Evolutionary conservation across 2,113 vertebrate genomes (phyloP).

Genomic region (Ophiodon elongatus): DNA sequence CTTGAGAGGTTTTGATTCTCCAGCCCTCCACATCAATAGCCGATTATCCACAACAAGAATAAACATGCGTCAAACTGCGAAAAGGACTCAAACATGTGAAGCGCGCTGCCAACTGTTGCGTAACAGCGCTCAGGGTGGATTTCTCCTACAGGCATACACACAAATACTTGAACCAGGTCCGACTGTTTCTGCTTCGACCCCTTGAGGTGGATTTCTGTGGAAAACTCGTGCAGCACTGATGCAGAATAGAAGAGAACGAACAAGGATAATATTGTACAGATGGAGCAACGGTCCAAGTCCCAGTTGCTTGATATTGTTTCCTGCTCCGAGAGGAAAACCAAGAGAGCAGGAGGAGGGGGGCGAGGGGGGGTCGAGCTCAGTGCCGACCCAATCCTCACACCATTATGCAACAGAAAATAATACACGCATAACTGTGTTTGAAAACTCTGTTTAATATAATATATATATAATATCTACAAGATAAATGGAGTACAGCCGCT

Average conservation of each 20-base stretch:
- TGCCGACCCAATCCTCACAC: conserved; percentile 5
- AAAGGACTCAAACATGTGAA: conserved; percentile 7
- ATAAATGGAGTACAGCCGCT: not conserved
- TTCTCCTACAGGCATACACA: conserved; percentile 19
- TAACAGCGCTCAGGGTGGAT: conserved; percentile 40
- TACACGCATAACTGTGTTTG: not conserved
- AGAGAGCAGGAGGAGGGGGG: no score
- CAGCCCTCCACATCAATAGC: not conserved
- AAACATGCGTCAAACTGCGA: not conserved
- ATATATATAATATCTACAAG: no score
- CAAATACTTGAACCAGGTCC: conserved; percentile 45
- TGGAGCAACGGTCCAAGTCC: conserved; percentile 34
- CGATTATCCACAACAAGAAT: not conserved
- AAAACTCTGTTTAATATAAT: no score
- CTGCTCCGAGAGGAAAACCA: not conserved
- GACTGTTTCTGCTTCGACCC: conserved; percentile 30
- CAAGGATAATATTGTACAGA: conserved; percentile 41
- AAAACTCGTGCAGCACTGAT: conserved; percentile 39
- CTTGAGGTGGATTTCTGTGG: conserved; percentile 52
- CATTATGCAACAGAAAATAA: conserved; percentile 6
- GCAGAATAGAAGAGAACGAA: conserved; percentile 29
- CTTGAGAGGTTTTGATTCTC: not conserved
- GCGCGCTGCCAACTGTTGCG: conserved; percentile 42
- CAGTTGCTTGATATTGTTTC: conserved; percentile 29
- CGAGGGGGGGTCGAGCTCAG: not conserved